phyloP scores from a whole-genome alignment of 2,113 vertebrate species.

The Mormoops blainvillei region DNA sequence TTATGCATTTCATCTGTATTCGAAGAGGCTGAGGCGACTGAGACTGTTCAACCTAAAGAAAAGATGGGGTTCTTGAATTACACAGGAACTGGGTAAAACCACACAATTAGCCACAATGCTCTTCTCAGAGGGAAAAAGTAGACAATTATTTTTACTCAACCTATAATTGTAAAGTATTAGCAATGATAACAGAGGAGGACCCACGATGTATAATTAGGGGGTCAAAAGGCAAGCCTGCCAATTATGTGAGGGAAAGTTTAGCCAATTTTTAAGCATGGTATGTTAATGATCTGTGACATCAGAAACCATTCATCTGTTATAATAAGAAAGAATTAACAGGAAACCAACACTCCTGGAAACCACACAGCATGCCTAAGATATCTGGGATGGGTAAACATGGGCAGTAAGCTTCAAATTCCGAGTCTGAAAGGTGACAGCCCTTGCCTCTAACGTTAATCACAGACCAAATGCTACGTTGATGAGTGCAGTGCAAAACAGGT shows the following conservation, averaged over 20 bases:
- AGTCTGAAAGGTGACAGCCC: slow-evolving; percentile 23
- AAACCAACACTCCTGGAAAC: slow-evolving; percentile 64
- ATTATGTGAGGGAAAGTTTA: slow-evolving; percentile 48
- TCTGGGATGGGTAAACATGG: background rate
- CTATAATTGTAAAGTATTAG: slow-evolving; percentile 75
- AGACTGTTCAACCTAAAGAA: slow-evolving; percentile 76
- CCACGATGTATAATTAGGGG: slow-evolving; percentile 62
- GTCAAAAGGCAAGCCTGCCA: slow-evolving; percentile 73
- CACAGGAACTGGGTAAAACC: slow-evolving; percentile 51
- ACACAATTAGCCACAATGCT: slow-evolving; percentile 65
- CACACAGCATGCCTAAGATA: slow-evolving; percentile 13
- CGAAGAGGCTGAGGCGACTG: slow-evolving; percentile 79
- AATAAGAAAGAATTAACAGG: slow-evolving; percentile 68
- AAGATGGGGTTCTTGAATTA: slow-evolving; percentile 77
- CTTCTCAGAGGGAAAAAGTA: slow-evolving; percentile 55
- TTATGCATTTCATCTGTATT: slow-evolving; percentile 85
- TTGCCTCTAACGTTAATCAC: slow-evolving; percentile 44
- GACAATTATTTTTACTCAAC: slow-evolving; percentile 69
- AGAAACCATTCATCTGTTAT: slow-evolving; percentile 61
- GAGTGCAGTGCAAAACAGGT: background rate
- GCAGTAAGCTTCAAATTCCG: slow-evolving; percentile 30
- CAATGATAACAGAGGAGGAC: slow-evolving; percentile 51
- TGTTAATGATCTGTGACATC: slow-evolving; percentile 71
- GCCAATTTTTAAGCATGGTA: slow-evolving; percentile 44
- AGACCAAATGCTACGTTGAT: slow-evolving; percentile 31